phyloP scores from a whole-genome alignment of 2,888 invertebrate genomes.

The Cyclophora punctaria region DNA sequence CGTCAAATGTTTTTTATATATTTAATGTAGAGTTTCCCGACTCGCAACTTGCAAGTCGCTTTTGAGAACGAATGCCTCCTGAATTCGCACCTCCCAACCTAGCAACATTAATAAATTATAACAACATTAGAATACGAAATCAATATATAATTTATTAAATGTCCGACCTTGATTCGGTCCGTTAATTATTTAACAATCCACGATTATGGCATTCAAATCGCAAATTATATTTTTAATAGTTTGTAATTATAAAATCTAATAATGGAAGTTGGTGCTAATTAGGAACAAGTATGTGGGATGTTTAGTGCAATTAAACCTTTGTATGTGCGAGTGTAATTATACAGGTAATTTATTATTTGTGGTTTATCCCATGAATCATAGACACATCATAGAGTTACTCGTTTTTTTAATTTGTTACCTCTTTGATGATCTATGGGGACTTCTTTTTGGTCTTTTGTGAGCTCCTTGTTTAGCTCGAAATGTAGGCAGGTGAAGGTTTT shows the following conservation, averaged over 20 bases:
- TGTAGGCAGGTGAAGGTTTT: too few species aligned
- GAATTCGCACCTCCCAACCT: background rate
- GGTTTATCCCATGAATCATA: background rate
- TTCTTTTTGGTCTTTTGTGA: too few species aligned
- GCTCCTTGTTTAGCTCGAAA: too few species aligned
- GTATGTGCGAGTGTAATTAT: conserved; percentile 12
- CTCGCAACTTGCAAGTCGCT: too few species aligned
- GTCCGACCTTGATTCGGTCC: conserved; percentile 34
- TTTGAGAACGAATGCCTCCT: too few species aligned
- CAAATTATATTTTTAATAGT: conserved; percentile 43
- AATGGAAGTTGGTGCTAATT: conserved; percentile 27
- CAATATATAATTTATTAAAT: conserved; percentile 48
- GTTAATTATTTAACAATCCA: conserved; percentile 56
- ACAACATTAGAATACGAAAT: conserved; percentile 39
- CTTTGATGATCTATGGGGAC: too few species aligned
- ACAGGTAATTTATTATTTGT: background rate
- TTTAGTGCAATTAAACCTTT: conserved; percentile 21
- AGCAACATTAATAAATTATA: conserved; percentile 30
- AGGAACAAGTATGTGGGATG: conserved; percentile 22
- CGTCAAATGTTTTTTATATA: too few species aligned
- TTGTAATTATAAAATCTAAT: conserved; percentile 38
- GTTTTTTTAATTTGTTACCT: too few species aligned
- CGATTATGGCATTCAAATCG: conserved; percentile 52
- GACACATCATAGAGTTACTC: too few species aligned
- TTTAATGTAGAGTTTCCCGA: too few species aligned